Evolutionary conservation across 1,140 invertebrate species (phyloP), one percentile per base, ranked within the genome.

Genomic region (Hetaerina americana): DNA sequence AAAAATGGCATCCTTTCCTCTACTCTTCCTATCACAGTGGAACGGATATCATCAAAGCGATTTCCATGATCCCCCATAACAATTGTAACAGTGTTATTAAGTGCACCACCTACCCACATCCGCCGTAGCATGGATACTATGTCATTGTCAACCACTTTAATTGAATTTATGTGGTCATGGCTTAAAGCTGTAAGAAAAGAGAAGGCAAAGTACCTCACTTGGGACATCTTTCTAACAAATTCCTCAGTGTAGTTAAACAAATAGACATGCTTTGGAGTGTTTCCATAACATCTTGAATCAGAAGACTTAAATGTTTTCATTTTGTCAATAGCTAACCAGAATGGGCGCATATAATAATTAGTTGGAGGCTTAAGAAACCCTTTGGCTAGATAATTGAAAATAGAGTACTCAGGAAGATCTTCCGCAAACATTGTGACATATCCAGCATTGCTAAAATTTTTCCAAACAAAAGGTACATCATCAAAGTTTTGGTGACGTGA

Each of bases 1-100:
- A 87, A 79, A 75, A 86, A 85, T 22, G 87, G 87, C 71, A 87
- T 78, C 29, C 83, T 75, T 75, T 87, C 86, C 76, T 88, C 87
- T 6, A 86, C 75, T 73, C 83, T 81, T 0, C 87, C 87, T 8
- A 86, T 78, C 66, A 81, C 79, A 0, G 85, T 85, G 27, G 79
- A 73, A 22, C 85, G 76, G 66, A 87, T 82, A 5, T 75, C 71
- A 57, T 84, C 85, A 74, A 84, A 86, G 25, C 87, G 73, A 72
- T 85, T 82, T 5, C 85, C 85, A 74, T 86, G 85, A 76, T 86
- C 85, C 69, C 81, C 81, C 76, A 85, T 78, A 0, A 86, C 26
- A 6, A 86, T 78, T 5, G 86, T 73, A 8, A 86, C 69, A 0
- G 84, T 80, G 72, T 84, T 82, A 49, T 85, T 81, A 10, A 87